Percentiles rank a stretch among this genome's conserved stretches.
phyloP scores from a whole-genome alignment of 2,797 vertebrate genomes.

The Pipistrellus pygmaeus region DNA sequence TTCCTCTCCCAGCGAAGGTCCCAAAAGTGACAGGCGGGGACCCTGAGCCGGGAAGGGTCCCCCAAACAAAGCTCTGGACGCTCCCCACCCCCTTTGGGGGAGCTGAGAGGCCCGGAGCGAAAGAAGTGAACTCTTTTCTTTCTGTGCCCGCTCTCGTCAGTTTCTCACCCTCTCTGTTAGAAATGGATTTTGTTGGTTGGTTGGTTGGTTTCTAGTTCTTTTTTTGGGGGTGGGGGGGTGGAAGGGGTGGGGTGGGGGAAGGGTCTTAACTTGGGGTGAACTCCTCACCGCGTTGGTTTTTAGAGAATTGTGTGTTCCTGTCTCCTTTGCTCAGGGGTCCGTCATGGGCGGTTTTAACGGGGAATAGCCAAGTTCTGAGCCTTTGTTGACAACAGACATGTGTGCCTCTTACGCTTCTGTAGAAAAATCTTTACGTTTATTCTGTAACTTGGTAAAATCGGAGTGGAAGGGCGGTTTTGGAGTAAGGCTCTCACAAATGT shows the following conservation, averaged over 20 bases:
- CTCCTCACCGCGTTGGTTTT: neutral
- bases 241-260: too few species aligned
- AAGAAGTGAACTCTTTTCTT: conserved; percentile 61
- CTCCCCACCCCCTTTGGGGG: neutral
- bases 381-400: conserved; percentile 66
- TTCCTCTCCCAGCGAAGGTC: neutral
- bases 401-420: neutral
- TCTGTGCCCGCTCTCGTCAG: conserved; percentile 15
- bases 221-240: neutral
- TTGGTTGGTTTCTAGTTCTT: conserved; percentile 4
- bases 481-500: neutral
- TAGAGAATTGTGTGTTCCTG: neutral
- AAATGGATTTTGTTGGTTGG: neutral
- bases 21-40: conserved; percentile 26
- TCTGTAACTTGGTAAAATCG: conserved; percentile 52
- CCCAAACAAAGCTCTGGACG: conserved; percentile 74
- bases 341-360: conserved; percentile 6
- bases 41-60: conserved; percentile 17
- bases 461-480: conserved; percentile 1
- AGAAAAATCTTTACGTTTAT: conserved; percentile 48
- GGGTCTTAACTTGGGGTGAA: conserved; percentile 38
- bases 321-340: neutral
- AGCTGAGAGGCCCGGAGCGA: neutral
- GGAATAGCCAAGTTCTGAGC: neutral
- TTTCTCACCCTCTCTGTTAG: conserved; percentile 44